These are phyloP conservation scores for Gallinago solitaria DNA, from an alignment of 2,797 vertebrate genomes.

Conservation along the genomic window DNA sequence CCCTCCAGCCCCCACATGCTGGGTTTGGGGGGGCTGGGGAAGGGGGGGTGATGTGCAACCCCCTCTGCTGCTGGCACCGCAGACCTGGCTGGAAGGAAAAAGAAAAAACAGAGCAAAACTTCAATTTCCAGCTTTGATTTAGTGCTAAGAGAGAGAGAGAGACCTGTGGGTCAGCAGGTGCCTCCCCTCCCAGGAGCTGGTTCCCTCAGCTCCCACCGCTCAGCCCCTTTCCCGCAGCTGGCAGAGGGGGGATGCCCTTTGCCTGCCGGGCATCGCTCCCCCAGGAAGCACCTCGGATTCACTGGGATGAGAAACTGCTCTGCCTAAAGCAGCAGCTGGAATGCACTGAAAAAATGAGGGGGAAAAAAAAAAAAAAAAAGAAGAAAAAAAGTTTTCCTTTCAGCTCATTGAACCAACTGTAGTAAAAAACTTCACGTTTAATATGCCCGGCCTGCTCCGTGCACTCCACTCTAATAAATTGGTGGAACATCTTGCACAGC, in stretches of 20 bases:
- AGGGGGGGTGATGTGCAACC: rapidly evolving
- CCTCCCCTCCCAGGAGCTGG: rapidly evolving
- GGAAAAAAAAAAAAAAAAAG: not conserved
- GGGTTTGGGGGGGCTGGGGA: not conserved
- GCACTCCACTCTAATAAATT: constrained; percentile 30
- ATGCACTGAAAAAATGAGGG: not conserved
- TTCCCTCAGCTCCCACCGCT: rapidly evolving
- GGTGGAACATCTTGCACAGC: constrained; percentile 37
- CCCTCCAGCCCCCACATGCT: rapidly evolving
- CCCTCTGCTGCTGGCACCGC: not conserved
- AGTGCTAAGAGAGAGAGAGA: not conserved
- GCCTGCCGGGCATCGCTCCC: not conserved
- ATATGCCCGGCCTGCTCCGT: constrained; percentile 17
- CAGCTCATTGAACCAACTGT: not conserved
- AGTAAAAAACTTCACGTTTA: constrained; percentile 20
- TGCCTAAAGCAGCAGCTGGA: constrained; percentile 29
- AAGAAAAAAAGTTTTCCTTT: not conserved
- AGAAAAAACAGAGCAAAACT: not conserved
- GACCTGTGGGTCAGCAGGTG: rapidly evolving
- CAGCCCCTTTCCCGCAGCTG: not conserved
- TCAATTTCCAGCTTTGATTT: not conserved
- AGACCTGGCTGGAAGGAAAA: not conserved
- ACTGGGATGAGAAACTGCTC: not conserved
- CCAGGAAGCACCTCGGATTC: not conserved
- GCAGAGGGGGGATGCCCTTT: not conserved